These are phyloP conservation scores for Arctopsyche grandis DNA, from an alignment of 1,140 invertebrate species.

Conservation along the genomic window DNA sequence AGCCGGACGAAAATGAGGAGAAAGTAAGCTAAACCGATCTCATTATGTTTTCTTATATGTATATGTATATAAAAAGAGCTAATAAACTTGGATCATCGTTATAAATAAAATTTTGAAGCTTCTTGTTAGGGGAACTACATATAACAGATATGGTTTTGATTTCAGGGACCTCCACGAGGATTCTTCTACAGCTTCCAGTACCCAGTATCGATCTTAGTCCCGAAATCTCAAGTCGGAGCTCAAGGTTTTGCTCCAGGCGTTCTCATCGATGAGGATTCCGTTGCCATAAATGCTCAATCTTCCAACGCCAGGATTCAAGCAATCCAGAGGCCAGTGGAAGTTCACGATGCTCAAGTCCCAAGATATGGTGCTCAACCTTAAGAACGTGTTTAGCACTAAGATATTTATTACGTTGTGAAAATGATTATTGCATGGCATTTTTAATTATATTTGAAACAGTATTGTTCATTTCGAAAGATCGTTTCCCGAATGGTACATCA, in stretches of 20 bases:
- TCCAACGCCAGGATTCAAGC: constrained; percentile 54
- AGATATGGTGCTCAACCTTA: not conserved
- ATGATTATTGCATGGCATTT: not conserved
- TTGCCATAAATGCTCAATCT: constrained; percentile 52
- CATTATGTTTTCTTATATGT: constrained; percentile 20
- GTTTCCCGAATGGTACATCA: constrained; percentile 54
- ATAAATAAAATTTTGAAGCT: too few relatives aligned
- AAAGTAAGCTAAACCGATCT: constrained; percentile 25
- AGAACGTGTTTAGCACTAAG: too few relatives aligned
- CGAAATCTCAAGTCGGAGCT: constrained; percentile 60
- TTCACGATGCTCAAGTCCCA: constrained; percentile 52
- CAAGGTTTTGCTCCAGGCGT: constrained; percentile 54
- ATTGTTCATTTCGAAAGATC: constrained; percentile 44
- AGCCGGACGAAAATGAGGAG: constrained; percentile 51
- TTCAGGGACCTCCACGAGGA: constrained; percentile 71
- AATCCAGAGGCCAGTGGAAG: constrained; percentile 44
- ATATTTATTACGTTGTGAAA: constrained; percentile 26
- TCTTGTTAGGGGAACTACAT: too few relatives aligned
- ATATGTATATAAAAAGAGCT: constrained; percentile 16
- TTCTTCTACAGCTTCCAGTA: constrained; percentile 76
- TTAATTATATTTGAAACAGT: constrained; percentile 55
- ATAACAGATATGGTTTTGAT: too few relatives aligned
- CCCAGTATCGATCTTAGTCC: constrained; percentile 69
- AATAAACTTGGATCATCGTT: too few relatives aligned
- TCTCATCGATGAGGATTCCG: constrained; percentile 60